Percentiles rank a stretch among this genome's conserved stretches.
Evolutionary conservation across 2,113 vertebrate species (phyloP).

Genomic region (Falco punctatus): DNA sequence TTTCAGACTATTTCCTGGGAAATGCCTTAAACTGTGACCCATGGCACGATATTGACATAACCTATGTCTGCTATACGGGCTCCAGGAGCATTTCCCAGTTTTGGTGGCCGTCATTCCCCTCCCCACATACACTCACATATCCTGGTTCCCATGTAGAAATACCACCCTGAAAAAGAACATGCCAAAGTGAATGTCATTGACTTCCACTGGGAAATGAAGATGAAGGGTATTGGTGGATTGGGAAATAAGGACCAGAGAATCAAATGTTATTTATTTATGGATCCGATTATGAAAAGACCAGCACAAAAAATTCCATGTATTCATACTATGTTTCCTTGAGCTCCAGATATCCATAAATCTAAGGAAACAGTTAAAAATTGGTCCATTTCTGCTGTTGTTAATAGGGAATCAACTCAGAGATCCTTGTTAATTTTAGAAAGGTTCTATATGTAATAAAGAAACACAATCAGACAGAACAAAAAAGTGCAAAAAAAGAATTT

Average conservation of each 20-base stretch:
- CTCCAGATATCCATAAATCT: background rate
- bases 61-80: background rate
- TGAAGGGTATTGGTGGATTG: background rate
- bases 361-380: background rate
- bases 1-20: conserved; percentile 48
- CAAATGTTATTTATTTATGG: conserved; percentile 5
- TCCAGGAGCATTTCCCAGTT: conserved; percentile 15
- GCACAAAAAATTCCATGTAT: background rate
- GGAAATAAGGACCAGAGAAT: background rate
- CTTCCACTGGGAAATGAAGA: conserved; percentile 37
- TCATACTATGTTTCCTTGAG: background rate
- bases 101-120: background rate
- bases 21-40: conserved; percentile 39
- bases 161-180: background rate
- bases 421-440: background rate
- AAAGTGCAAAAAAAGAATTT: background rate
- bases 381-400: background rate
- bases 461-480: background rate
- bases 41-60: conserved; percentile 46
- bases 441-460: background rate
- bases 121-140: background rate
- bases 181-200: background rate
- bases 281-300: background rate
- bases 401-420: background rate
- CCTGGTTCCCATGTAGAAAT: conserved; percentile 36